Percentiles rank a stretch among this genome's conserved stretches.
phyloP scores from a whole-genome alignment of 2,797 vertebrate species.

The Scleropages formosus region DNA sequence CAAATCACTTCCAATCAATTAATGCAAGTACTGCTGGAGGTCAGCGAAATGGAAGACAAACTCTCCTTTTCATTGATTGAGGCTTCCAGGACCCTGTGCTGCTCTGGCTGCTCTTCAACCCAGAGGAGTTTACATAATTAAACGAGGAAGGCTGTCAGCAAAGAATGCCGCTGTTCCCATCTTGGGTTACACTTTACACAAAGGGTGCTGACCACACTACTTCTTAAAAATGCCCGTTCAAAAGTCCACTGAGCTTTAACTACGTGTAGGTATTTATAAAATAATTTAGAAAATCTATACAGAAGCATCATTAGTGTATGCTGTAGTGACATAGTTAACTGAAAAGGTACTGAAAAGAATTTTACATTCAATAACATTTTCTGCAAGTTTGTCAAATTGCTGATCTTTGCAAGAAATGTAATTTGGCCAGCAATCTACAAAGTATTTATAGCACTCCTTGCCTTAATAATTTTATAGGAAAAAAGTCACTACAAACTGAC shows the following conservation, averaged over 20 bases:
- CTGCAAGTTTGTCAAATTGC: background rate
- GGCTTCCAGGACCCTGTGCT: conserved; percentile 37
- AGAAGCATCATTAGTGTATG: too few species aligned
- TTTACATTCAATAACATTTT: background rate
- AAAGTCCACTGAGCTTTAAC: background rate
- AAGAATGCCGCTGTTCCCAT: background rate
- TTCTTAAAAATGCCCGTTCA: background rate
- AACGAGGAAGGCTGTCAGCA: background rate
- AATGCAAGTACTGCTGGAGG: conserved; percentile 65
- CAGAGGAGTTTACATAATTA: conserved; percentile 23
- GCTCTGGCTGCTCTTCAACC: conserved; percentile 34
- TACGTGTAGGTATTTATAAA: background rate
- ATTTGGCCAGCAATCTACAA: background rate
- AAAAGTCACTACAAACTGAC: conserved; percentile 14
- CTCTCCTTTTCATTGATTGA: conserved; percentile 57
- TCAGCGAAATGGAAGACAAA: conserved; percentile 57
- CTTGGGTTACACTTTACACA: background rate
- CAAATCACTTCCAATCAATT: conserved; percentile 71
- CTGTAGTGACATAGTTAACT: too few species aligned
- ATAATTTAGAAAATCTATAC: background rate
- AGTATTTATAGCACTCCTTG: background rate
- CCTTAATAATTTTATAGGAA: conserved; percentile 10
- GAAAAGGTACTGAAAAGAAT: too few species aligned
- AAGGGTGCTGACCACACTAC: too few species aligned
- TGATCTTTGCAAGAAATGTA: background rate